Evolutionary conservation across 2,113 vertebrate genomes (phyloP).

Genomic region (Symphodus melops): DNA sequence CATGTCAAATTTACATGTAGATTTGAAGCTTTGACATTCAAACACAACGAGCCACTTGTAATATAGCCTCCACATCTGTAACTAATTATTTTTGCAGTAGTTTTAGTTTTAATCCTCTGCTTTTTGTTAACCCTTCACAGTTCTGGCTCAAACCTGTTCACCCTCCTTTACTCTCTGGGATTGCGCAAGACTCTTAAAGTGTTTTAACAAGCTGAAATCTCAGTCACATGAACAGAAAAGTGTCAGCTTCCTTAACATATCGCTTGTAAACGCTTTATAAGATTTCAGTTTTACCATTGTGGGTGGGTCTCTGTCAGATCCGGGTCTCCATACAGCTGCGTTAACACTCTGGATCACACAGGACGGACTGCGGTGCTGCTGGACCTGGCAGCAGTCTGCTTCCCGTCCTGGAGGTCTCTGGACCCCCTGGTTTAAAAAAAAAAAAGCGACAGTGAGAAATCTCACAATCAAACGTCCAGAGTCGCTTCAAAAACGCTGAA

Average conservation of each 20-base stretch:
- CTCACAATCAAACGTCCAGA: not conserved
- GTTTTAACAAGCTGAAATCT: too few species aligned
- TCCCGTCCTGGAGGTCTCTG: not conserved
- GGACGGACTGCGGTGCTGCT: not conserved
- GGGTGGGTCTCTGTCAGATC: not conserved
- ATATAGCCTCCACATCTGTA: too few species aligned
- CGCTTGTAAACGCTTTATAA: not conserved
- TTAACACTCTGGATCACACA: not conserved
- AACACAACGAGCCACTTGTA: too few species aligned
- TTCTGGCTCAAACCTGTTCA: not conserved
- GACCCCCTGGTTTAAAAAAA: not conserved
- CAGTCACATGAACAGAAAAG: not conserved
- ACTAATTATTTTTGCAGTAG: too few species aligned
- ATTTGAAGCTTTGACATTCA: too few species aligned
- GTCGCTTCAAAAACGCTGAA: not conserved
- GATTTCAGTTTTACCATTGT: not conserved
- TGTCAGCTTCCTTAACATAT: not conserved
- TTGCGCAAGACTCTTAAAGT: not conserved
- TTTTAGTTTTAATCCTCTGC: too few species aligned
- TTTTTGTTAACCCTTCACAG: too few species aligned
- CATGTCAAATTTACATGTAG: too few species aligned
- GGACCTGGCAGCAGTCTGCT: not conserved
- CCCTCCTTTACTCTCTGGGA: not conserved
- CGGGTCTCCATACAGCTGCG: not conserved
- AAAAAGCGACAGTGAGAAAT: not conserved